Evolutionary conservation across 2,113 vertebrate genomes (phyloP), one percentile per base, ranked within the genome.

Genomic region (Bufo bufo): DNA sequence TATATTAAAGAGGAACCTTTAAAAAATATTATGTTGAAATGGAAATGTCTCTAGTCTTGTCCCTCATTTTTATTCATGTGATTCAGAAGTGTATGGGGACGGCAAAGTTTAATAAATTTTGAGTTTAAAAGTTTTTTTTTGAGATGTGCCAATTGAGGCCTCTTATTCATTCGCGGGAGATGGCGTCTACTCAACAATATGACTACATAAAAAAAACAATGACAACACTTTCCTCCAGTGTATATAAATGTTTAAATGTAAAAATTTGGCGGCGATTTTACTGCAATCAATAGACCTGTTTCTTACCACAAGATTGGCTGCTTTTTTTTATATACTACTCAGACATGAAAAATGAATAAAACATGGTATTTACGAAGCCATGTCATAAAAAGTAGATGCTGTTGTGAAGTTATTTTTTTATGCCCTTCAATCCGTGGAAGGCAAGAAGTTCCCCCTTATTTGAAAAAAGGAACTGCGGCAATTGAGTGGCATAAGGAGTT

Each of bases 1-100:
- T 72, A 74, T 74, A 84, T 84, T 72, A 33, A 84, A 84, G 19
- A 20, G 83, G 56, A 74, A 8, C 83, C 52, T 74, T 54, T 20
- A 58, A 58, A 85, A 69, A 72, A 9, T 58, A 13, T 71, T 59
- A 56, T 74, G 61, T 83, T 69, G 81, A 69, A 83, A 83, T 83
- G 65, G 50, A 74, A 85, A 74, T 85, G 83, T 45, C 66, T 84
- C 66, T 71, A 4, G 14, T 74, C 82, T 84, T 33, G 82, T 72
- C 65, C 71, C 66, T 74, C 69, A 74, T 85, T 43, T 85, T 84
- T 84, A 84, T 84, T 85, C 83, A 85, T 85, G 65, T 16, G n/a
- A 85, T 85, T 85, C 83, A 58, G 52, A 74, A 71, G 43, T 71
- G 49, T 43, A 85, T 85, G 71, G 33, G 52, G 49, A 52, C 33